Evolutionary conservation across 2,888 invertebrate genomes (phyloP).

Genomic region (Chalcosyrphus nemorum): DNA sequence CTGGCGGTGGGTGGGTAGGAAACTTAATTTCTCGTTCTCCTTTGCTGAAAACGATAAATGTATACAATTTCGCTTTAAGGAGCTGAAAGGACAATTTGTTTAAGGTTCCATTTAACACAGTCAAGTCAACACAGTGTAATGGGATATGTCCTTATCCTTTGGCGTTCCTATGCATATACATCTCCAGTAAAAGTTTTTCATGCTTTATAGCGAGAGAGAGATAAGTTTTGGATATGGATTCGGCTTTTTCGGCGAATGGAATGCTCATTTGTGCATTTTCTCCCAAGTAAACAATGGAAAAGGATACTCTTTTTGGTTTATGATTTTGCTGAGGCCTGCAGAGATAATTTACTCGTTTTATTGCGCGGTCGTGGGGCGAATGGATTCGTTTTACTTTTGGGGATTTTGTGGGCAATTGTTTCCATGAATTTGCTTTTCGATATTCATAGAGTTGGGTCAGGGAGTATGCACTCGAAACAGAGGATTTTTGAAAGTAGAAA

Average conservation of each 20-base stretch:
- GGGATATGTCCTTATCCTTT: constrained; percentile 15
- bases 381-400: background rate
- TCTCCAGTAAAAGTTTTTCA: constrained; percentile 12
- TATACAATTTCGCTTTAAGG: constrained; percentile 25
- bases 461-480: too few relatives aligned
- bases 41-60: constrained; percentile 8
- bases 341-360: background rate
- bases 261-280: constrained; percentile 12
- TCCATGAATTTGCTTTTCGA: too few relatives aligned
- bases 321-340: background rate
- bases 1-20: background rate
- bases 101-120: constrained; percentile 46
- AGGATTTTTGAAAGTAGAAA: too few relatives aligned
- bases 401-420: too few relatives aligned
- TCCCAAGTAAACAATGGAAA: background rate
- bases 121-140: constrained; percentile 31
- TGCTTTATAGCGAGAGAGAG: background rate
- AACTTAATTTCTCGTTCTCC: constrained; percentile 22
- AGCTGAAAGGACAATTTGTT: constrained; percentile 55
- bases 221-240: constrained; percentile 14
- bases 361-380: background rate
- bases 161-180: too few relatives aligned
- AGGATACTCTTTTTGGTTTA: background rate
- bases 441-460: too few relatives aligned
- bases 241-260: background rate